Evolutionary conservation across 1,140 invertebrate species (phyloP), one percentile per base, ranked within the genome.

Genomic region (Micrasema longulum): DNA sequence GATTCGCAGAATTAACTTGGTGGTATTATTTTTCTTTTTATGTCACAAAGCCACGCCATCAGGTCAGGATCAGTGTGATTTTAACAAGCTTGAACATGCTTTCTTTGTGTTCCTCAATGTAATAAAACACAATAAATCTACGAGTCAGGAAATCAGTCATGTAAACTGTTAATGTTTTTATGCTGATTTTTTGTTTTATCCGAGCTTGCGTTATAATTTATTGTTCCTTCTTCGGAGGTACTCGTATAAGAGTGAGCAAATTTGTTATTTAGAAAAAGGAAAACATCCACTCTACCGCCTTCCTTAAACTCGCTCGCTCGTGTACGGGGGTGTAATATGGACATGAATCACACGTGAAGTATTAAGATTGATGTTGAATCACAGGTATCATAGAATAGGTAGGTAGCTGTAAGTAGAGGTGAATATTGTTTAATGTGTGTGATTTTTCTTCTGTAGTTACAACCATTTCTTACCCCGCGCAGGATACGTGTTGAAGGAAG

Each of bases 291-390:
- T 52, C 48, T 20, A 52, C 11, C 23, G 18, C 22, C 22, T 22
- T 22, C 20, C 12, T 20, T 20, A 52, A 52, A 18, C 11, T 22
- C 23, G 10, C 48, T 52, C 48, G 1, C 48, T n/a, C 20, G 41
- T 52, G 20, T 52, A 52, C 23, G 4, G 18, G 48, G 12, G 20
- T 52, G 26, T 57, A 57, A 57, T 57, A 57, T 31, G 53, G 26
- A 23, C 1, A 36, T 57, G 53, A 57, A 57, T 57, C 53, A 57
- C 12, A 18, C 3, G 11, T 7, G 53, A 57, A 57, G 14, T 57
- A 57, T 57, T 57, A 57, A 57, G 53, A 57, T 57, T 57, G 53
- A 57, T 57, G 53, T 18, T 57, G 36, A 57, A 57, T 57, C 23
- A 57, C 53, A 36, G 26, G 26, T 36, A 50, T 50, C 47, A 57